Base-by-base conservation (phyloP, 2,113 vertebrate genomes). In the Rhadina sibilatrix region DNA sequence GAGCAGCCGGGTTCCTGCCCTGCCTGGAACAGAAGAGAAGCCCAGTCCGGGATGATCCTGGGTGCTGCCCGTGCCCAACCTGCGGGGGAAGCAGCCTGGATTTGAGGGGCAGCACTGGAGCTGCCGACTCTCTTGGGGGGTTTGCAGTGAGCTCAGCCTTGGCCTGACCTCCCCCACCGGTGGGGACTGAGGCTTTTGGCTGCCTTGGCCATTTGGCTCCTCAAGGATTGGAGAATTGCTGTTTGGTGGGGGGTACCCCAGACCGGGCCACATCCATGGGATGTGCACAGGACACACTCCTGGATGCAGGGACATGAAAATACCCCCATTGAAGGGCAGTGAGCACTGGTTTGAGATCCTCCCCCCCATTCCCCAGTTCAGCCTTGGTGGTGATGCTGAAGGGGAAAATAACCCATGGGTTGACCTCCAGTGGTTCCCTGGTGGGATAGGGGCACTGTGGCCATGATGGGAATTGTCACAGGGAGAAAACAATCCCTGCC, bases 231-330 rank as follows among this genome's bases (percentile, higher is more conserved):
- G 57, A 24, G 50, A 72, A 38, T 28, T 10, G 42, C 6, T 30
- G 22, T 20, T 33, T 42, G 35, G 3, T 2, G 3, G 2, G 21
- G 42, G 1, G 28, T 13, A 8, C 27, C 27, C 46, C 30, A 16
- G 17, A 9, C 7, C 1, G 1, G 9, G 20, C 50, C 56, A 17
- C 3, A 3, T 3, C 37, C 19, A 1, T 2, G 37, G 15, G 50
- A 70, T 1, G 0, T 1, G 31, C 7, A 5, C 5, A 5, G 49
- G 35, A 63, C 21, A 16, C 30, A 0, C 11, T 38, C 27, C 24
- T 5, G 7, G 21, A 0, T 1, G 3, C 25, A 13, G 6, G 25
- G n/a, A 49, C 1, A 2, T 6, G 8, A 22, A 61, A 42, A 83
- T 2, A 6, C 3, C 8, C 7, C 59, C 25, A 4, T 10, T 11